Conservation (phyloP, 2,113 vertebrate genomes). For the Coturnix japonica region DNA sequence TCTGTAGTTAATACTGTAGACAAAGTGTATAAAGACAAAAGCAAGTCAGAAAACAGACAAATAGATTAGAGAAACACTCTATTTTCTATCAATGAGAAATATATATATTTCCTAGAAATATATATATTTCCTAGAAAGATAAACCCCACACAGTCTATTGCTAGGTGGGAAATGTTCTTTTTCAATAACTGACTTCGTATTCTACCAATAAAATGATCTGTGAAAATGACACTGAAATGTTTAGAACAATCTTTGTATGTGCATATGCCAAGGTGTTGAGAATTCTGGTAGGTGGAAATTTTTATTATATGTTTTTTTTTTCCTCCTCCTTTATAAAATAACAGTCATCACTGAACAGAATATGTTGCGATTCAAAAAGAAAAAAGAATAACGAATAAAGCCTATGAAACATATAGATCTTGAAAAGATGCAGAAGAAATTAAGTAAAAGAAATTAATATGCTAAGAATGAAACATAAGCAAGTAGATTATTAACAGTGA, state of each 20-base stretch:
- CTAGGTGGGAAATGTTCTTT: background rate
- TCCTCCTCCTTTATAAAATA: background rate
- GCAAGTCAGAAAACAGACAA: background rate
- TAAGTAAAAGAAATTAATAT: background rate
- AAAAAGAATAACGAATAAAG: no score
- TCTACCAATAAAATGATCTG: background rate
- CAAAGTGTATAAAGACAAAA: background rate
- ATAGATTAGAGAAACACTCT: background rate
- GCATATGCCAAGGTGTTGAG: background rate
- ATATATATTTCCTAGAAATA: background rate
- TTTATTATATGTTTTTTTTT: background rate
- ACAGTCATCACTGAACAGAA: background rate
- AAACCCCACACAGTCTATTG: background rate
- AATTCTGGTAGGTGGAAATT: background rate
- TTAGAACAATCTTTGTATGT: background rate
- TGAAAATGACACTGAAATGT: background rate
- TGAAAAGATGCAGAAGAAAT: background rate
- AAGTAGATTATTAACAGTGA: background rate
- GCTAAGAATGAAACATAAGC: background rate
- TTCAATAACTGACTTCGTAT: background rate
- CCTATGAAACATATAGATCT: background rate
- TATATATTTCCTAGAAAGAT: background rate
- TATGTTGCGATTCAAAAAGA: background rate
- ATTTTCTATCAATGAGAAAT: background rate
- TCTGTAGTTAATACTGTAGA: background rate